Evolutionary conservation across 2,113 vertebrate genomes (phyloP), one percentile per base, ranked within the genome.

Genomic region (Cyprinodon tularosa): DNA sequence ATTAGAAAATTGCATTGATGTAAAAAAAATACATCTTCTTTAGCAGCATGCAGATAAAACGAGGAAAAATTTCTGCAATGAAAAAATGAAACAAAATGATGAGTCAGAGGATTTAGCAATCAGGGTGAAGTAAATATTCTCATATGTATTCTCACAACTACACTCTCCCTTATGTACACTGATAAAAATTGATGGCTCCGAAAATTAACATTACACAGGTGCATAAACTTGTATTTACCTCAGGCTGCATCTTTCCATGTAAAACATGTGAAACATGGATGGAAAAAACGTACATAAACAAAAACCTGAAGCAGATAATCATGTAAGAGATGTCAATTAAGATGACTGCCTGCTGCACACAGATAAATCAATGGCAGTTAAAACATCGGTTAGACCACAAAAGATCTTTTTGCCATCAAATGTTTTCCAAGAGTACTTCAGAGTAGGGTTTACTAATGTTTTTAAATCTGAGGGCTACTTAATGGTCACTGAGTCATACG

Each of bases 341-440:
- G 22, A 78, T 37, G 68, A 68, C 65, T 62, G 17, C 17, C 9
- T 17, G 36, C 59, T 48, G 9, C 20, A 72, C 60, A 40, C 59
- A 50, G 69, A 66, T 11, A 57, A 78, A 82, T 88, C 68, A 80
- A 80, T 81, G 74, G 20, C 47, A 74, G 66, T 65, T 62, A 66
- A 65, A 70, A 71, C 74, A 75, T 72, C 69, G 82, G 79, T 83
- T 79, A 81, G 59, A 71, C 66, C 82, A 70, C 72, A 77, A 12
- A 76, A 44, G 68, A 67, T 57, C 6, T 77, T 4, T 59, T 62
- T 45, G 64, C 29, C 5, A 5, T 79, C 62, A 40, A 13, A 67
- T 45, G 22, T 7, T 74, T 77, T 67, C 29, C 42, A 1, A 20
- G 38, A 62, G 45, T 47, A 36, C 48, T 29, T 29, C 2, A 29